Evolutionary conservation across 2,113 vertebrate species (phyloP), one percentile per base, ranked within the genome.

Genomic region (Ondatra zibethicus): DNA sequence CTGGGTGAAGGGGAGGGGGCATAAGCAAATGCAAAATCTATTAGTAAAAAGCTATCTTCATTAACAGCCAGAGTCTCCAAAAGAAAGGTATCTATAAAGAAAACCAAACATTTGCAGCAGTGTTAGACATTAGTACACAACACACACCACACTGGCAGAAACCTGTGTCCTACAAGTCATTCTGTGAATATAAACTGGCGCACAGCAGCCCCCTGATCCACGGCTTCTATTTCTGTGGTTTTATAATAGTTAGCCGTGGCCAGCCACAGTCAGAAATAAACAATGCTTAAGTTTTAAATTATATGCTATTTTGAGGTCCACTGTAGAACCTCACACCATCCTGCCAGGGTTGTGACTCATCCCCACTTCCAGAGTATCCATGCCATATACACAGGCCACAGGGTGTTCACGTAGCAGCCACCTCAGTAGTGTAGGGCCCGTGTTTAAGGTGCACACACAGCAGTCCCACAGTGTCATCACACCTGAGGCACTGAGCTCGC

Each of bases 41-140:
- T 29, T 66, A 81, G 66, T 39, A 58, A 92, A 88, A 93, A 72
- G 27, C 63, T 3, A 25, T 92, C 52, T 93, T 27, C 68, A 82
- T 84, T n/a, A 95, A 73, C 10, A 88, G 68, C 31, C 47, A 70
- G 86, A 91, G 73, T 68, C 70, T 95, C 89, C 88, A 36, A 94
- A 88, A 95, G 6, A 89, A 96, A 77, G 11, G 2, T 7, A 39
- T 91, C 58, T 92, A 76, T 85, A 73, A 73, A 93, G 13, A 7
- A 77, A 97, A 45, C 73, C 14, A 92, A 88, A 93, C 14, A 88
- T 61, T 50, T 42, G 0, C 36, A 50, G 0, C 36, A 50, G 7
- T 31, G 93, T 89, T 95, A 63, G 63, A 95, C 91, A n/a, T 87
- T 73, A 93, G 2, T 50, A 66, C n/a, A 55, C 27, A 39, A 75